phyloP scores from a whole-genome alignment of 1,140 invertebrate genomes.

The Listronotus oregonensis region DNA sequence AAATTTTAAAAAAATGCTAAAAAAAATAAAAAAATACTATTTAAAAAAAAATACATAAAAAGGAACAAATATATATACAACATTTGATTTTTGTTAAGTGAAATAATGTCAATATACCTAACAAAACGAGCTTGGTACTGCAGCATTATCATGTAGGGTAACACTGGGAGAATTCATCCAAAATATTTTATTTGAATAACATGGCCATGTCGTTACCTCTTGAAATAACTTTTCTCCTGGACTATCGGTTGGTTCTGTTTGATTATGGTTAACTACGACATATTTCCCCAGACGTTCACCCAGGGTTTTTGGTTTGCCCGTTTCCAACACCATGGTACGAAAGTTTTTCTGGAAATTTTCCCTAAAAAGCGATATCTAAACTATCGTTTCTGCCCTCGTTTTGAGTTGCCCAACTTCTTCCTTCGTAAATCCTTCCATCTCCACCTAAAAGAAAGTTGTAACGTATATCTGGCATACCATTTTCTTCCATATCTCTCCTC shows the following conservation, averaged over 20 bases:
- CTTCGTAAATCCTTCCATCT: constrained; percentile 68
- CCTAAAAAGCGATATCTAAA: constrained; percentile 59
- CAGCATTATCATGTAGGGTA: too few relatives aligned
- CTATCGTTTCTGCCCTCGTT: constrained; percentile 60
- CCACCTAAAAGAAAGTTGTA: constrained; percentile 75
- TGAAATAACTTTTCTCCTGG: constrained; percentile 52
- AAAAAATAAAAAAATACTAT: too few relatives aligned
- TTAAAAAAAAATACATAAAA: too few relatives aligned
- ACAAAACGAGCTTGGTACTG: too few relatives aligned
- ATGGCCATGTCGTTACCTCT: constrained; percentile 48
- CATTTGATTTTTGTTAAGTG: too few relatives aligned
- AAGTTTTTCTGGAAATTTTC: constrained; percentile 53
- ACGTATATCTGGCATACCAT: constrained; percentile 55
- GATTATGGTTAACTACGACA: constrained; percentile 47
- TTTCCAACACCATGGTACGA: constrained; percentile 54
- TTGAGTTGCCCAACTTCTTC: constrained; percentile 63
- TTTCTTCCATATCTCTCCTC: constrained; percentile 49
- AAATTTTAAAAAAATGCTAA: too few relatives aligned
- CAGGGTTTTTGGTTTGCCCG: constrained; percentile 48
- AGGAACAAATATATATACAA: too few relatives aligned
- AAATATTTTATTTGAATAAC: too few relatives aligned
- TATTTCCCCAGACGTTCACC: constrained; percentile 40
- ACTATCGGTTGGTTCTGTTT: constrained; percentile 50
- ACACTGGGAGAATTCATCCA: too few relatives aligned
- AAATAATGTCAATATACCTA: too few relatives aligned